Evolutionary conservation across 2,888 invertebrate genomes (phyloP), one percentile per base, ranked within the genome.

Genomic region (Papilio gigon): DNA sequence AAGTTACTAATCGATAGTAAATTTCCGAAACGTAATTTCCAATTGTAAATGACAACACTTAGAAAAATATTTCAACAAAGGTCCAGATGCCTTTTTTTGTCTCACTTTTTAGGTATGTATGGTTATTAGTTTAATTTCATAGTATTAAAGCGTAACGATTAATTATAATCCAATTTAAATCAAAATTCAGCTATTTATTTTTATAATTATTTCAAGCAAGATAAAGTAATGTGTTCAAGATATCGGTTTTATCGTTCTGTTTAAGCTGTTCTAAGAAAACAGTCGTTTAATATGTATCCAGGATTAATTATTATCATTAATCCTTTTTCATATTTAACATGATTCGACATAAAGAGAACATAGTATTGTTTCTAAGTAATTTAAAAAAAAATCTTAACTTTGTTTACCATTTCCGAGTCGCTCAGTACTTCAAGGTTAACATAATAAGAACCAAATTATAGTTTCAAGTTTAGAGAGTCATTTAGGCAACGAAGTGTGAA

Each of bases 401-500:
- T 17, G 17, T 17, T 17, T 8, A 40, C 42, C 17, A 17, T 17
- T 5, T 20, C 42, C 0, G 6, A 6, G n/a, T 17, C 20, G 2
- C 42, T n/a, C n/a, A n/a, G 5, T 42, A 17, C 17, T 40, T n/a
- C 0, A 40, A 1, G 14, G 40, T 6, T 25, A 27, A n/a, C 14
- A 50, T 25, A 50, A 27, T 50, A 14, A 50, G 14, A 50, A 50
- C 25, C 14, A 50, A 50, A 27, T 50, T 50, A 27, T n/a, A 50
- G n/a, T 50, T 50, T 50, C 50, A 35, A 50, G 47, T 50, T 12
- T 63, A 50, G 50, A 63, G 50, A 50, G 50, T 50, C 50, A 50
- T 25, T 64, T 59, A 59, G 37, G 47, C 63, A 58, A 58, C 58
- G 63, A 63, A 44, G 47, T 68, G 37, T 59, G 44, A 44, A 63